phyloP scores from a whole-genome alignment of 2,113 vertebrate genomes.

The Neoarius graeffei region DNA sequence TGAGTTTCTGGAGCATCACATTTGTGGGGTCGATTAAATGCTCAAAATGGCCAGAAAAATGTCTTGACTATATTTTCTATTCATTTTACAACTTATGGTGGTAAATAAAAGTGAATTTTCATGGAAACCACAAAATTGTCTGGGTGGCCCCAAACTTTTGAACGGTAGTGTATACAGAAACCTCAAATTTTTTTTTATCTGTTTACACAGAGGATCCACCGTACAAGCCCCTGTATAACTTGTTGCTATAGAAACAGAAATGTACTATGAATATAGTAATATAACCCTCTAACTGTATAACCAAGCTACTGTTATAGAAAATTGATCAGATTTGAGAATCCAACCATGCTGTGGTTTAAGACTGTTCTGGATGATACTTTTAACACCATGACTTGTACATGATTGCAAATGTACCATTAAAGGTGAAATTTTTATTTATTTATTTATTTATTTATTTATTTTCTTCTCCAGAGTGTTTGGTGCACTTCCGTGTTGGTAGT shows the following conservation, averaged over 20 bases:
- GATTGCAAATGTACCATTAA: not conserved
- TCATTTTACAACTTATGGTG: no score
- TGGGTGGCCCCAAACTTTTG: no score
- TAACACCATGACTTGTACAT: not conserved
- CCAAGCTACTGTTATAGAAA: not conserved
- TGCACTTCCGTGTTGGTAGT: conserved; percentile 77
- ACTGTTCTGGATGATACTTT: not conserved
- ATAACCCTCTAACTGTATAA: not conserved
- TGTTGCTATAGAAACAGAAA: not conserved
- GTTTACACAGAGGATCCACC: not conserved
- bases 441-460: not conserved
- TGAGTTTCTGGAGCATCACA: no score
- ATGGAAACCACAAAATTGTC: no score
- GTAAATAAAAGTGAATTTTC: no score
- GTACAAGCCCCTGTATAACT: not conserved
- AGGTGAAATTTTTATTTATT: no score
- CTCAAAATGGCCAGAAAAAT: no score
- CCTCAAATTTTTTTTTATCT: not conserved
- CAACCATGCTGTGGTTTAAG: not conserved
- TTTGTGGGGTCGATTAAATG: no score
- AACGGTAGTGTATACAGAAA: no score
- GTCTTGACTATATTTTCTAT: no score
- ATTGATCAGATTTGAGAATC: not conserved
- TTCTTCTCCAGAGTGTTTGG: conserved; percentile 81
- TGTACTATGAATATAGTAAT: not conserved